phyloP scores from a whole-genome alignment of 2,888 invertebrate species.

The Phyllotreta cruciferae region DNA sequence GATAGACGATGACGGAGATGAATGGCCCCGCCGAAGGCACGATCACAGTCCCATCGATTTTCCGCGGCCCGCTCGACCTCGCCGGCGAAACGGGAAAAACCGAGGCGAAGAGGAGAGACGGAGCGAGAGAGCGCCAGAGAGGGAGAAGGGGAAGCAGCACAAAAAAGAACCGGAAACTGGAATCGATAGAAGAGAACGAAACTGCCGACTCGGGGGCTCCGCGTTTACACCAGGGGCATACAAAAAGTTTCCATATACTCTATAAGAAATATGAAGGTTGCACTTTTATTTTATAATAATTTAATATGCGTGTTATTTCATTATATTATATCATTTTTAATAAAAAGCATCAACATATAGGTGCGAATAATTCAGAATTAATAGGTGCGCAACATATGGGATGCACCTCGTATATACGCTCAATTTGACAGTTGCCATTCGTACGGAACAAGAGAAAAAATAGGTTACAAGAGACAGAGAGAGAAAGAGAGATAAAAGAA shows the following conservation, averaged over 20 bases:
- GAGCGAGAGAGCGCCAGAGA: slow-evolving; percentile 7
- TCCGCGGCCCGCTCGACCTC: slow-evolving; percentile 5
- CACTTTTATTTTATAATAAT: too few relatives aligned
- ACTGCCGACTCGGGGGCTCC: slow-evolving; percentile 4
- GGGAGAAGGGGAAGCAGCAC: background rate
- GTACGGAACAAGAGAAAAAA: too few relatives aligned
- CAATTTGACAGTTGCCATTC: background rate
- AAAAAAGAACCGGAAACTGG: slow-evolving; percentile 27
- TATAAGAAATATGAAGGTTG: background rate
- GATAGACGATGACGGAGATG: background rate
- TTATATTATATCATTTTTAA: too few relatives aligned
- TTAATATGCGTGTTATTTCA: too few relatives aligned
- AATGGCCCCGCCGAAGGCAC: background rate
- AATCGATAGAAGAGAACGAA: slow-evolving; percentile 28
- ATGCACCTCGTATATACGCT: background rate
- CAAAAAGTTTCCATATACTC: background rate
- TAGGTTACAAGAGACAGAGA: too few relatives aligned
- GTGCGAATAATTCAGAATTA: too few relatives aligned
- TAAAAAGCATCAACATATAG: too few relatives aligned
- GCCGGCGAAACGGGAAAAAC: slow-evolving; percentile 5
- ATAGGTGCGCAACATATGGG: background rate
- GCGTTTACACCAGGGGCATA: background rate
- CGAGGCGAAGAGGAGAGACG: slow-evolving; percentile 8
- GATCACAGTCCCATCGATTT: slow-evolving; percentile 16
- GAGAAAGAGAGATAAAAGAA: too few relatives aligned